Evolutionary conservation across 2,888 invertebrate genomes (phyloP).

Genomic region (Slavum lentiscoides): DNA sequence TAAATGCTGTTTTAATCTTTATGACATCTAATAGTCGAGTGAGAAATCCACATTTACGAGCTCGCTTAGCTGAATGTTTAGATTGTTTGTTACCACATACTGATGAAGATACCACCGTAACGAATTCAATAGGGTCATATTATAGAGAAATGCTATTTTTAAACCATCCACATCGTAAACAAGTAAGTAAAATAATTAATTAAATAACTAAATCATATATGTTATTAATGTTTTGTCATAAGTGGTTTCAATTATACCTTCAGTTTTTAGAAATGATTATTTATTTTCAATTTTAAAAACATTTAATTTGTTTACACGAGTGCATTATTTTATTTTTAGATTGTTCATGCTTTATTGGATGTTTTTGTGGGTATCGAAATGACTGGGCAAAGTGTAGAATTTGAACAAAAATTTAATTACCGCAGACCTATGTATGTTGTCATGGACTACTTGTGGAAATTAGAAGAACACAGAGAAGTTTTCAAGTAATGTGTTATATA

Average conservation of each 20-base stretch:
- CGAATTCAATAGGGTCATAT: constrained; percentile 63
- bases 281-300: background rate
- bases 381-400: constrained; percentile 93
- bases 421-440: constrained; percentile 92
- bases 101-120: constrained; percentile 64
- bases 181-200: constrained; percentile 62
- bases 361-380: constrained; percentile 98
- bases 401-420: constrained; percentile 96
- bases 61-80: constrained; percentile 84
- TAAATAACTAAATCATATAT: constrained; percentile 1
- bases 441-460: constrained; percentile 88
- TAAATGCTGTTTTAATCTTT: constrained; percentile 79
- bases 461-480: constrained; percentile 74
- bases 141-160: constrained; percentile 73
- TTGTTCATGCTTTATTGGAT: constrained; percentile 78
- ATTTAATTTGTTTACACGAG: constrained; percentile 13
- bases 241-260: no score
- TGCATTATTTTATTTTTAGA: constrained; percentile 59
- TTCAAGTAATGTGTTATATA: constrained; percentile 67
- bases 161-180: constrained; percentile 72
- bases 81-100: constrained; percentile 80
- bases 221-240: background rate
- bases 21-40: constrained; percentile 84
- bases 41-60: constrained; percentile 90
- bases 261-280: no score